Conservation (phyloP, 2,888 invertebrate species). For the Drosophila fulvimacula region DNA sequence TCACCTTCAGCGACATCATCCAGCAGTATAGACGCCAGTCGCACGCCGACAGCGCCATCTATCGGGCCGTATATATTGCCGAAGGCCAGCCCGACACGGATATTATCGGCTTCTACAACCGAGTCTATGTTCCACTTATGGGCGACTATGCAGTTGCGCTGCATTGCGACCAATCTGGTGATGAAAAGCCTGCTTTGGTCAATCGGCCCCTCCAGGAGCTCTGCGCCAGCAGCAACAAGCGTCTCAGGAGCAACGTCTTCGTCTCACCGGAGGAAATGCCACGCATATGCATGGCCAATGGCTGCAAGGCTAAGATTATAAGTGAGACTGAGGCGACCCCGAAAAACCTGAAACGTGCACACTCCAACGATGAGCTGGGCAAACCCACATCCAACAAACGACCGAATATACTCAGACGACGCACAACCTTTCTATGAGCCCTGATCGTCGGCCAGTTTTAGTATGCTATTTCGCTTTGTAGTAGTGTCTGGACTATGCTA, state of each 20-base stretch:
- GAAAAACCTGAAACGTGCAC: conserved; percentile 43
- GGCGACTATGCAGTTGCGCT: conserved; percentile 22
- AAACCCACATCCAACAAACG: conserved; percentile 14
- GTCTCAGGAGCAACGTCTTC: conserved; percentile 11
- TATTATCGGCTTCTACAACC: conserved; percentile 65
- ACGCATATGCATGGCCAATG: conserved; percentile 23
- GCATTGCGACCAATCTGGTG: conserved; percentile 18
- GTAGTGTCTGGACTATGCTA: conserved; percentile 24
- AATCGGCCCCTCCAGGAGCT: conserved; percentile 21
- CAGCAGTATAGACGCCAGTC: conserved; percentile 58
- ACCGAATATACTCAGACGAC: conserved; percentile 60
- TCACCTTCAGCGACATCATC: conserved; percentile 55
- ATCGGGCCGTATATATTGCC: conserved; percentile 43
- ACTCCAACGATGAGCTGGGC: conserved; percentile 40
- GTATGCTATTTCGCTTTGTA: neutral
- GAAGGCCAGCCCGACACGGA: conserved; percentile 28
- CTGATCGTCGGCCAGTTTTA: neutral
- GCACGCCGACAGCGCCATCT: conserved; percentile 42
- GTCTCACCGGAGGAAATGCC: conserved; percentile 24
- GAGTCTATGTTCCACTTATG: conserved; percentile 47
- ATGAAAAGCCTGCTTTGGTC: neutral
- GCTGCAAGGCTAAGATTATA: conserved; percentile 25
- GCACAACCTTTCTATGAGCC: conserved; percentile 36
- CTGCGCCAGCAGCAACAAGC: conserved; percentile 14
- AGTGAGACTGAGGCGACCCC: conserved; percentile 11